A percentile compares a stretch with the other conserved stretches of the same genome.
Evolutionary conservation across 2,888 invertebrate genomes (phyloP).

Genomic region (Ctenicera cuprea): DNA sequence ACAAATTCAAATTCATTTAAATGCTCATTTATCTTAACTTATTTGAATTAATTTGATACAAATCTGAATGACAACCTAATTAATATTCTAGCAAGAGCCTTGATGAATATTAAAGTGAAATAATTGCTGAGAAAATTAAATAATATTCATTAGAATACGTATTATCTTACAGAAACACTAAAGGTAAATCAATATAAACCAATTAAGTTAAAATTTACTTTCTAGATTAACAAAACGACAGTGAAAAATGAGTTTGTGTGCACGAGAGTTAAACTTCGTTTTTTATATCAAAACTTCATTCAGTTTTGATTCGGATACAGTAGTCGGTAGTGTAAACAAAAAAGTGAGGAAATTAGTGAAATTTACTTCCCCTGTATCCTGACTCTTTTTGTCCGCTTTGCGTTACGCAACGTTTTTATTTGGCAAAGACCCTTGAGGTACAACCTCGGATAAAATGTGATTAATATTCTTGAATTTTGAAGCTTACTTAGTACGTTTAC

Average conservation of each 20-base stretch:
- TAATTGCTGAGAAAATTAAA: not conserved
- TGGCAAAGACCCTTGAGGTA: not conserved
- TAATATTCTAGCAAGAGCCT: not conserved
- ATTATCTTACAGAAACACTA: conserved; percentile 14
- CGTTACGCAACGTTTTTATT: conserved; percentile 10
- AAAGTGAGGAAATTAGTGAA: conserved; percentile 19
- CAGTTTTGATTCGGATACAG: conserved; percentile 7
- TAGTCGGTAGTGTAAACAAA: conserved; percentile 10
- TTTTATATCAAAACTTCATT: conserved; percentile 18
- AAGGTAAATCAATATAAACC: conserved; percentile 20
- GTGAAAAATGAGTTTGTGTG: conserved; percentile 10
- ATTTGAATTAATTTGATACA: not conserved
- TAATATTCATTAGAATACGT: conserved; percentile 13
- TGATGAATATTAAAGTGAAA: not conserved
- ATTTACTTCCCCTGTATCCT: conserved; percentile 9
- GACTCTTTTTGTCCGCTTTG: not conserved
- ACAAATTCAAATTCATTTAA: conserved; percentile 21
- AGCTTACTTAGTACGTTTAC: not conserved
- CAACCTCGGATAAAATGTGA: not conserved
- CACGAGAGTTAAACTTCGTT: conserved; percentile 12
- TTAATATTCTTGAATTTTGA: conserved; percentile 3
- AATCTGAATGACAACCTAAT: conserved; percentile 1
- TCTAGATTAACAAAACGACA: conserved; percentile 25
- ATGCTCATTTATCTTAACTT: not conserved
- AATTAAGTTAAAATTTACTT: conserved; percentile 24